A percentile compares a stretch with the other conserved stretches of the same genome.
These are phyloP conservation scores for Himalopsyche japonica DNA, from an alignment of 2,888 invertebrate species.

Conservation along the genomic window DNA sequence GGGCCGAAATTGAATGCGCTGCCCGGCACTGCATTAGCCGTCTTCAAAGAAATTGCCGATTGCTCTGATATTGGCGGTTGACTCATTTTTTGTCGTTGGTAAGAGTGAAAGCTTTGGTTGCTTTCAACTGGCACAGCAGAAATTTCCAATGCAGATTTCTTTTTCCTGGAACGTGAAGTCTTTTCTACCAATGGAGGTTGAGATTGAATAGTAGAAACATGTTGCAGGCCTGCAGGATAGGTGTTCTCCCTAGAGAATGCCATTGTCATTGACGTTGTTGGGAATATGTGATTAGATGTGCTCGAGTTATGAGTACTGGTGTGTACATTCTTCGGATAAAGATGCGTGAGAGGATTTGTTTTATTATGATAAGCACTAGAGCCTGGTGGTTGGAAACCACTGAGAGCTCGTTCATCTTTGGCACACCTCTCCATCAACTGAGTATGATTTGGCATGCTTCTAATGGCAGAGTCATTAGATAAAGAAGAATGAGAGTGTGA, in stretches of 20 bases:
- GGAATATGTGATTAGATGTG: conserved; percentile 48
- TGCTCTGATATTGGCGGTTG: conserved; percentile 46
- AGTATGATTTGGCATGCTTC: conserved; percentile 62
- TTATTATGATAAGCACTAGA: conserved; percentile 62
- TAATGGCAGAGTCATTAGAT: conserved; percentile 56
- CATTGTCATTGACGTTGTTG: conserved; percentile 48
- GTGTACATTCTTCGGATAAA: conserved; percentile 59
- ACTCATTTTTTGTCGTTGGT: conserved; percentile 58
- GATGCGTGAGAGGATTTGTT: conserved; percentile 52
- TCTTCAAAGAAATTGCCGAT: conserved; percentile 59
- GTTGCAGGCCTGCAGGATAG: conserved; percentile 41
- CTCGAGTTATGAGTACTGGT: conserved; percentile 51
- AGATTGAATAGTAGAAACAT: not conserved
- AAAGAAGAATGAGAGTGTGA: conserved; percentile 48
- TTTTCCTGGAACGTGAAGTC: conserved; percentile 51
- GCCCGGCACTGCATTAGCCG: conserved; percentile 74
- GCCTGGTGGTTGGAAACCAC: conserved; percentile 52
- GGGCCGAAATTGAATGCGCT: conserved; percentile 86
- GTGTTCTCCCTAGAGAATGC: conserved; percentile 51
- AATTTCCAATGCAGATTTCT: conserved; percentile 49
- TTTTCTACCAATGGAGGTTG: conserved; percentile 31
- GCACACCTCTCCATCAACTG: conserved; percentile 65
- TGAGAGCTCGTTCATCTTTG: conserved; percentile 61
- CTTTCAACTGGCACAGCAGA: conserved; percentile 35
- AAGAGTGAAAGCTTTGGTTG: conserved; percentile 61